Percentiles rank a stretch among this genome's conserved stretches.
phyloP scores from a whole-genome alignment of 2,113 vertebrate genomes.

The Dendropsophus ebraccatus region DNA sequence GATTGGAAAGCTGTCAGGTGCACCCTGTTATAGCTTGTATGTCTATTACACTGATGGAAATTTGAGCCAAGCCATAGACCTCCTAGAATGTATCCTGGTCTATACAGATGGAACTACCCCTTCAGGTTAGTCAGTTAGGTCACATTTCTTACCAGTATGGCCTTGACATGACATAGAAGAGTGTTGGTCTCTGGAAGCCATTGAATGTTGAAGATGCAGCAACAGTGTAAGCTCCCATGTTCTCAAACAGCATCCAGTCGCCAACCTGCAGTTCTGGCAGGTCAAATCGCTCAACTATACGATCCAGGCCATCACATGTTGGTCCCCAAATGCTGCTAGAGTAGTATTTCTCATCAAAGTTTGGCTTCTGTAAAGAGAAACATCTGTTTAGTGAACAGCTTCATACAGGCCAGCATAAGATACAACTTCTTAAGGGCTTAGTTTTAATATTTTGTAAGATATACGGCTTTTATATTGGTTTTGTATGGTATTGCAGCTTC shows the following conservation, averaged over 20 bases:
- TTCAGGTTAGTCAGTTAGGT: no score
- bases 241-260: constrained; percentile 95
- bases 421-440: no score
- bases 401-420: no score
- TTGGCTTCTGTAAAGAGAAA: constrained; percentile 78
- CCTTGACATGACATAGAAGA: constrained; percentile 90
- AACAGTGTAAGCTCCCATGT: constrained; percentile 97
- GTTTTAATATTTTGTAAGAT: no score
- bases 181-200: constrained; percentile 91
- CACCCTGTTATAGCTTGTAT: no score
- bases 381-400: not conserved
- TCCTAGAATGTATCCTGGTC: no score
- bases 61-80: no score
- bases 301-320: constrained; percentile 93
- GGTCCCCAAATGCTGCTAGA: constrained; percentile 96
- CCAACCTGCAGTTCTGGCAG: constrained; percentile 92
- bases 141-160: constrained; percentile 84
- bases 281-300: constrained; percentile 87
- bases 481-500: no score
- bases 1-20: no score
- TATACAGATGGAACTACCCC: no score
- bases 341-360: constrained; percentile 88
- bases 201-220: constrained; percentile 97
- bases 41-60: no score
- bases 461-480: no score